Evolutionary conservation across 2,797 vertebrate species (phyloP).

Genomic region (Botia almorhae): DNA sequence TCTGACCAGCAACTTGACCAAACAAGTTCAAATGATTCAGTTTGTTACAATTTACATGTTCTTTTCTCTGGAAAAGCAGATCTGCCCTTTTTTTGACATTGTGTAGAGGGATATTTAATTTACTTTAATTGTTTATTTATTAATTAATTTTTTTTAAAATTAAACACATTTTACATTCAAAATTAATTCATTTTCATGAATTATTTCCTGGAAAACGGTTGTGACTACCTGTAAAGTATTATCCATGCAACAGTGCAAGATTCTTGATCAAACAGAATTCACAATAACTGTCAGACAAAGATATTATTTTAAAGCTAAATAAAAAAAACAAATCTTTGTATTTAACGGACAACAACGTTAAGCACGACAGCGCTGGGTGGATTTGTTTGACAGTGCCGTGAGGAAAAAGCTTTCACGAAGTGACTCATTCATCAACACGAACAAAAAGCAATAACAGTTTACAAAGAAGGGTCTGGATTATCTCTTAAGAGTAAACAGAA

Average conservation of each 20-base stretch:
- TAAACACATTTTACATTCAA: too few species aligned
- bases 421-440: neutral
- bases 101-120: neutral
- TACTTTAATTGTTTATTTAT: neutral
- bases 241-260: neutral
- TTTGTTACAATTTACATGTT: neutral
- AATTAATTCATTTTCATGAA: neutral
- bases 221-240: neutral
- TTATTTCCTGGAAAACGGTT: neutral
- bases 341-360: neutral
- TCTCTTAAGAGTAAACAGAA: constrained; percentile 3
- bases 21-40: neutral
- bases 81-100: neutral
- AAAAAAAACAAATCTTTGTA: neutral
- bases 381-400: neutral
- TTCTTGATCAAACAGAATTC: neutral
- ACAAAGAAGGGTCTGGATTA: neutral
- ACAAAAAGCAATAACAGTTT: constrained; percentile 12
- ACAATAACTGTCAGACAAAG: neutral
- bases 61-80: neutral
- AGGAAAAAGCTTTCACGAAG: neutral
- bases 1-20: neutral
- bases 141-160: too few species aligned
- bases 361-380: neutral
- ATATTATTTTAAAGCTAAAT: neutral